Percentiles rank a stretch among this genome's conserved stretches.
These are phyloP conservation scores for Sphaerodactylus townsendi DNA, from an alignment of 2,113 vertebrate species.

Conservation along the genomic window DNA sequence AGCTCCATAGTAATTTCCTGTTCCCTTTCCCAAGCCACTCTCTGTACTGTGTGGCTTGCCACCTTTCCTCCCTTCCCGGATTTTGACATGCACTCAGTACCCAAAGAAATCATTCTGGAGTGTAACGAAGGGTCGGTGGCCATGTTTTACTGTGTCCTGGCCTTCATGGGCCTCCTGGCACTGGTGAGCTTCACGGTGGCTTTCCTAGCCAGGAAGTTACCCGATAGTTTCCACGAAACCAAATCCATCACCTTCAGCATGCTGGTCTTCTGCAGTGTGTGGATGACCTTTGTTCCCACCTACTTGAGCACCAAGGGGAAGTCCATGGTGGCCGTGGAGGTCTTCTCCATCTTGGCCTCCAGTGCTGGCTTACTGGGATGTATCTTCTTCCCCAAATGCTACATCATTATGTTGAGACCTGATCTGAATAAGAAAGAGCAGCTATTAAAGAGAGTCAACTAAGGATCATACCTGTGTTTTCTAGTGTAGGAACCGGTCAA, in stretches of 20 bases:
- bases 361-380: slow-evolving; percentile 5
- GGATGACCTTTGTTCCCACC: background rate
- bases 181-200: slow-evolving; percentile 2
- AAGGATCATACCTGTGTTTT: too few relatives aligned
- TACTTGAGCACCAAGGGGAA: slow-evolving; percentile 1
- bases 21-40: background rate
- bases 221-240: slow-evolving; percentile 20
- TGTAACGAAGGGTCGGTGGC: background rate
- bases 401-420: background rate
- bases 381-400: slow-evolving; percentile 28
- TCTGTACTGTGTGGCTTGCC: background rate
- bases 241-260: slow-evolving; percentile 22
- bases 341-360: slow-evolving; percentile 17
- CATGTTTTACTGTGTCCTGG: background rate
- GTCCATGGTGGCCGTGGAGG: background rate
- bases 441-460: too few relatives aligned
- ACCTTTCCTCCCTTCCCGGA: background rate
- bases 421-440: background rate
- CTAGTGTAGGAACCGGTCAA: too few relatives aligned
- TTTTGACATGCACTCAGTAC: background rate
- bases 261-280: slow-evolving; percentile 11
- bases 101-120: background rate
- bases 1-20: background rate
- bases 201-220: slow-evolving; percentile 10
- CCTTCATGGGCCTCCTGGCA: slow-evolving; percentile 9